Evolutionary conservation across 2,113 vertebrate genomes (phyloP), one percentile per base, ranked within the genome.

Genomic region (Trichomycterus rosablanca): DNA sequence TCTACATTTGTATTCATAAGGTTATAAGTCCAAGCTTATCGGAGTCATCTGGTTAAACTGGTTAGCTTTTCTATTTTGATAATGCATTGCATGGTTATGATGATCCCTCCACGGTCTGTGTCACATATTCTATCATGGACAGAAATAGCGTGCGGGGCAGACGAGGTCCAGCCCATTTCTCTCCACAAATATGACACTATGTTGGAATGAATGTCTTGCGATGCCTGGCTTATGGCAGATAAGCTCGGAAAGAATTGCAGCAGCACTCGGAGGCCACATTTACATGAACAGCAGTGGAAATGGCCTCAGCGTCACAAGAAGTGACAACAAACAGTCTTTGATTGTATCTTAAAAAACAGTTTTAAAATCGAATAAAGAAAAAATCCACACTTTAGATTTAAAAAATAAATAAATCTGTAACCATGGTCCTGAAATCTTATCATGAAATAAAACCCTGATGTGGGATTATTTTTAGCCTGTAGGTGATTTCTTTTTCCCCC

Each of bases 1-100:
- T 35, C 54, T 50, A 68, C 55, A 72, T 66, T 62, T 58, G 37
- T 56, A 60, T 73, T 64, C 56, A 74, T 70, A 70, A 67, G 69
- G 44, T 70, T 61, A 62, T 42, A 64, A 51, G 53, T 63, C 56
- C 59, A 57, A 35, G 54, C 35, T 64, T 53, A 59, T 57, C 18
- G 24, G 50, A 66, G 72, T 57, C 66, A 67, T 46, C 49, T 69
- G 40, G 65, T 70, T 68, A 56, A 73, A 73, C 48, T 52, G 67
- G 40, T 46, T 46, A 34, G 45, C 34, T 54, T 71, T 57, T 70
- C 60, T 70, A n/a, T n/a, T 59, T 68, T 54, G 57, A 74, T 76
- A 70, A 76, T 71, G 67, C 62, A 57, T 63, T 57, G 37, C 44
- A 22, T 20, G 37, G 48, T 23, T 19, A 64, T 26, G 66, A 58